Conservation (phyloP, 2,797 vertebrate species). For the Schizopygopsis pylzovi region DNA sequence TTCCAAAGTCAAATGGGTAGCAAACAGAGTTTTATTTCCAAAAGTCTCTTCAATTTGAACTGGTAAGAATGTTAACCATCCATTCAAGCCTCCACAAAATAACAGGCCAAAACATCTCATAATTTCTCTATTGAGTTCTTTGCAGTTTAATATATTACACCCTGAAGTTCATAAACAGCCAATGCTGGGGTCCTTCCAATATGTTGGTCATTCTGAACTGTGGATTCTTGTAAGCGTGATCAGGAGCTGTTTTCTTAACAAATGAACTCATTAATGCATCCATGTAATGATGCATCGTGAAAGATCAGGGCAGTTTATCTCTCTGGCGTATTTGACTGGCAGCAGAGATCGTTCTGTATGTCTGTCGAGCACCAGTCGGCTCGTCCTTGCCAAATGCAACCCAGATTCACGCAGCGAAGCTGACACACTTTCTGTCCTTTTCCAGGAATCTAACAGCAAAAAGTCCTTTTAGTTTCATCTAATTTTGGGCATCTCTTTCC, state of each 20-base stretch:
- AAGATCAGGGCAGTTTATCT: conserved; percentile 13
- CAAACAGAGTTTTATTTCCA: background rate
- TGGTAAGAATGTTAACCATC: background rate
- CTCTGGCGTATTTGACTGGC: conserved; percentile 33
- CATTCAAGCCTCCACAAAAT: background rate
- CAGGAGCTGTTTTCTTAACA: conserved; percentile 1
- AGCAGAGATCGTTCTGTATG: conserved; percentile 26
- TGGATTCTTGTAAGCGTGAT: background rate
- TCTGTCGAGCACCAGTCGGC: conserved; percentile 46
- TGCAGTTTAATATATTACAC: background rate
- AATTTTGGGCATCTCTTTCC: too few species aligned
- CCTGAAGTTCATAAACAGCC: background rate
- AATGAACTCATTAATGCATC: conserved; percentile 21
- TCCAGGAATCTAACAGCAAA: background rate
- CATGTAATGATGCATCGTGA: conserved; percentile 23
- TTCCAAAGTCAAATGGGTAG: background rate
- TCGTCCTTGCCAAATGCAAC: conserved; percentile 53
- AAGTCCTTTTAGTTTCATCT: background rate
- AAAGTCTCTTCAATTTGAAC: background rate
- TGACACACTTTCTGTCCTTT: conserved; percentile 67
- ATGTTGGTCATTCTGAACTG: background rate
- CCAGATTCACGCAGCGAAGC: conserved; percentile 52
- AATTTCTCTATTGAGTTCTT: background rate
- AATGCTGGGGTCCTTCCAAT: background rate
- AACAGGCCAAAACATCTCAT: background rate